Percentiles rank a stretch among this genome's conserved stretches.
These are phyloP conservation scores for Pterocles gutturalis DNA, from an alignment of 2,113 vertebrate species.

Conservation along the genomic window DNA sequence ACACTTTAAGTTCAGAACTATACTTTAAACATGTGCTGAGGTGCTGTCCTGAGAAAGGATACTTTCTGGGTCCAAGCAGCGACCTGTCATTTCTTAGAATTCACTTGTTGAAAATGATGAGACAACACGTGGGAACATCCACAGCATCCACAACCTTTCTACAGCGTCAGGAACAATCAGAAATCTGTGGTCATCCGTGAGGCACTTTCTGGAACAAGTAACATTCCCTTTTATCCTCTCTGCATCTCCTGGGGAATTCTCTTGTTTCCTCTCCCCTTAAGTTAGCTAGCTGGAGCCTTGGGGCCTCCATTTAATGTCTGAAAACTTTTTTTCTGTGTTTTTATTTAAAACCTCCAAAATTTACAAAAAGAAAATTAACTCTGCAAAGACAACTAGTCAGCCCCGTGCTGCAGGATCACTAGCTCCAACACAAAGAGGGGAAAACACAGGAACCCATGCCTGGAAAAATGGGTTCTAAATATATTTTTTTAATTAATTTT, in stretches of 20 bases:
- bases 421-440: background rate
- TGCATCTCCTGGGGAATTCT: background rate
- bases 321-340: background rate
- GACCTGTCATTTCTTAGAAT: background rate
- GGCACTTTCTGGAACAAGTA: background rate
- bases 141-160: accelerated
- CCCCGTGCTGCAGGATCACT: background rate
- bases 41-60: background rate
- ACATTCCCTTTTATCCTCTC: background rate
- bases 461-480: background rate
- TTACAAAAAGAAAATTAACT: background rate
- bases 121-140: background rate
- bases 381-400: background rate
- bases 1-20: background rate
- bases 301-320: background rate
- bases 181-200: background rate
- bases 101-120: background rate
- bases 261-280: background rate
- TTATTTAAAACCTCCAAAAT: background rate
- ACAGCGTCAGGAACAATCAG: background rate
- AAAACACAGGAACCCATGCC: background rate
- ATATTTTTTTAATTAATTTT: background rate
- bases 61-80: background rate
- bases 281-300: background rate
- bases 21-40: background rate